Evolutionary conservation across 2,888 invertebrate species (phyloP), one percentile per base, ranked within the genome.

Genomic region (Formica aserva): DNA sequence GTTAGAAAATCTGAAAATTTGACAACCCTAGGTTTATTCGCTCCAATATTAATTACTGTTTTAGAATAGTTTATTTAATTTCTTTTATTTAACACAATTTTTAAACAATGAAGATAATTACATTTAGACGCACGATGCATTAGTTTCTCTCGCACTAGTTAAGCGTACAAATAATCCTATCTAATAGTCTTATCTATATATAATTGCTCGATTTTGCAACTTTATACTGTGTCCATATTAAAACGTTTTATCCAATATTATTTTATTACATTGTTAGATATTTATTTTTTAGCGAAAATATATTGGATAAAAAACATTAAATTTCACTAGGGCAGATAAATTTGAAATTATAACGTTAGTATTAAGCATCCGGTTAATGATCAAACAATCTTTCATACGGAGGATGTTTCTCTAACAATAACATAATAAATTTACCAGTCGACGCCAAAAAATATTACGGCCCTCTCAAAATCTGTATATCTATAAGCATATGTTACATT

Each of bases 381-480:
- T n/a, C 26, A 60, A 67, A 45, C 6, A 78, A 78, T 13, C 15
- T 71, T 55, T 77, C 75, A 76, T 83, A 82, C 82, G 75, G 76
- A 85, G 72, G 82, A 77, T 83, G 81, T 84, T 77, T n/a, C n/a
- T n/a, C n/a, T 52, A 52, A 52, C 8, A 52, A 52, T 83, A 66
- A 38, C 75, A 41, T 65, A 76, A 69, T 84, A 85, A 87, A 87
- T 89, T 89, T 88, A 76, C 57, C 66, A 77, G 66, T 82, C 57
- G 45, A 52, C 13, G 41, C n/a, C 2, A 76, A 89, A 87, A 85
- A 84, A 81, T 81, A 83, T 88, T 67, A 66, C 63, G 29, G 65
- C 72, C 81, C 83, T 76, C 13, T 13, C 52, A 76, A 76, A 83
- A 6, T 35, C 35, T 82, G 71, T 38, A 63, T 35, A 63, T 35